These are phyloP conservation scores for Heteromyza rotundicornis DNA, from an alignment of 2,888 invertebrate species.

Conservation along the genomic window DNA sequence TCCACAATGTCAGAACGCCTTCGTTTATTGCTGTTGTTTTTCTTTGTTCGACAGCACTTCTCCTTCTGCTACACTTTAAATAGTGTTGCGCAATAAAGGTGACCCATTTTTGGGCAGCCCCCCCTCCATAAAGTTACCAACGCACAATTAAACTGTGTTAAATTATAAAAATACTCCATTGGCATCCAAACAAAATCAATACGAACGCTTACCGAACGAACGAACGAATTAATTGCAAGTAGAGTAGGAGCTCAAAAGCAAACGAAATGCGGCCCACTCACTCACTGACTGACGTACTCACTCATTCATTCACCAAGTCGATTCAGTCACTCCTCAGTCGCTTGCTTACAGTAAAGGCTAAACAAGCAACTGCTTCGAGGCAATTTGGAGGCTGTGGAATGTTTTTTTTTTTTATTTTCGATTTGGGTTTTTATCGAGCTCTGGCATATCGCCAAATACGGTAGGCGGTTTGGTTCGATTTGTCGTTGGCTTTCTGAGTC, in stretches of 20 bases:
- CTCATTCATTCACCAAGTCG: neutral
- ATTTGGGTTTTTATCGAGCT: neutral
- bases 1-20: neutral
- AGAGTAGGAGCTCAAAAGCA: neutral
- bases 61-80: neutral
- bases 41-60: neutral
- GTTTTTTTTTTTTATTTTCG: neutral
- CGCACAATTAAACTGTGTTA: neutral
- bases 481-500: neutral
- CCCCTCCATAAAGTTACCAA: conserved; percentile 1
- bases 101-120: neutral
- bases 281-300: neutral
- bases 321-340: neutral
- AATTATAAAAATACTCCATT: too few species aligned
- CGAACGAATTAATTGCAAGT: neutral
- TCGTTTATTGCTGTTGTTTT: neutral
- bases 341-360: neutral
- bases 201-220: neutral
- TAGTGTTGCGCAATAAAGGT: neutral
- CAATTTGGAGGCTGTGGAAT: neutral
- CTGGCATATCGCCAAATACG: neutral
- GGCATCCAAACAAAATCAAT: too few species aligned
- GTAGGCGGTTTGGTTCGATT: too few species aligned
- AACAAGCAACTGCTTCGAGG: neutral
- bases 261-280: neutral